phyloP scores from a whole-genome alignment of 1,140 invertebrate species.

The Arion vulgaris region DNA sequence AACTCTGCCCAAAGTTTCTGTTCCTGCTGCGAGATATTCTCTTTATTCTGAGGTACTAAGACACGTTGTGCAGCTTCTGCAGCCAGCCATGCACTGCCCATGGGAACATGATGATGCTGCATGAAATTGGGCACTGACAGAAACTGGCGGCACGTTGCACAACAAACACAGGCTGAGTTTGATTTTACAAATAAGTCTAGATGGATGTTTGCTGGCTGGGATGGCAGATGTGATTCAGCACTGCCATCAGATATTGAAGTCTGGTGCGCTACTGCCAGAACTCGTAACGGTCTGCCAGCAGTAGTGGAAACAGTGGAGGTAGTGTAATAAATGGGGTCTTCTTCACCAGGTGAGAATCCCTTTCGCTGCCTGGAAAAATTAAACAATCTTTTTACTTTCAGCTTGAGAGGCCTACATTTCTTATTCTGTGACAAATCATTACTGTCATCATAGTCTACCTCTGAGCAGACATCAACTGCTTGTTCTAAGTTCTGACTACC shows the following conservation, averaged over 20 bases:
- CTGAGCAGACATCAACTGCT: background rate
- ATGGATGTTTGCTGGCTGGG: slow-evolving; percentile 62
- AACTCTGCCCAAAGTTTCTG: slow-evolving; percentile 62
- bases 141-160: slow-evolving; percentile 62
- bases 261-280: slow-evolving; percentile 40
- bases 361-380: slow-evolving; percentile 26
- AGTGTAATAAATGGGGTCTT: slow-evolving; percentile 13
- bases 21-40: slow-evolving; percentile 51
- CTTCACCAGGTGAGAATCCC: slow-evolving; percentile 5
- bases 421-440: slow-evolving; percentile 23
- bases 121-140: slow-evolving; percentile 63
- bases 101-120: slow-evolving; percentile 59
- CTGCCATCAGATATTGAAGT: background rate
- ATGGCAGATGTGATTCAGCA: slow-evolving; percentile 21
- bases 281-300: background rate
- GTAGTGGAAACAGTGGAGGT: background rate
- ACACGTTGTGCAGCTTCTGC: slow-evolving; percentile 49
- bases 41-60: slow-evolving; percentile 50
- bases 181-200: slow-evolving; percentile 59
- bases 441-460: slow-evolving; percentile 1
- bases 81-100: slow-evolving; percentile 46
- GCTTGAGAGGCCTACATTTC: slow-evolving; percentile 53
- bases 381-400: slow-evolving; percentile 50
- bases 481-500: no score
- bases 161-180: slow-evolving; percentile 59